These are phyloP conservation scores for Chlorodrepanis virens DNA, from an alignment of 2,113 vertebrate species.

Conservation along the genomic window DNA sequence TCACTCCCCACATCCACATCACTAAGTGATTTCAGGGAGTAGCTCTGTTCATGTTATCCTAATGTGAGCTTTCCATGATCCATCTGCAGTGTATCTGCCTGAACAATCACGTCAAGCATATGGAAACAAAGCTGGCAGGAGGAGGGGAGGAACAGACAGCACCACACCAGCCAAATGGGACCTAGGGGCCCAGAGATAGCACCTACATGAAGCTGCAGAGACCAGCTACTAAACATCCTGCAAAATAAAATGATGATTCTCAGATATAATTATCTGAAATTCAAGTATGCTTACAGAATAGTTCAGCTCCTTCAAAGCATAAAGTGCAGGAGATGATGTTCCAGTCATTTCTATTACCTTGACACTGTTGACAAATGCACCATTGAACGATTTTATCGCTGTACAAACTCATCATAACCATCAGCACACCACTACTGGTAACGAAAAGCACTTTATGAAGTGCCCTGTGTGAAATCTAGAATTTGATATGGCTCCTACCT, in stretches of 20 bases:
- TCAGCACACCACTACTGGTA: neutral
- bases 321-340: neutral
- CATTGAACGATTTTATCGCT: neutral
- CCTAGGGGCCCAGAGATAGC: accelerated
- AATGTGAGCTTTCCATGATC: neutral
- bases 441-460: neutral
- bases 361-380: slow-evolving; percentile 22
- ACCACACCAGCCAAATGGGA: accelerated
- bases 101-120: neutral
- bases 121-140: neutral
- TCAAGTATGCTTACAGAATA: neutral
- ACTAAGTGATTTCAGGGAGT: neutral
- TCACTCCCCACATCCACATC: neutral
- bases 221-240: neutral
- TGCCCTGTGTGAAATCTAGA: neutral
- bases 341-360: neutral
- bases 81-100: neutral
- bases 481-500: neutral
- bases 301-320: neutral
- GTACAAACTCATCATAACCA: neutral
- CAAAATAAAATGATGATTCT: neutral
- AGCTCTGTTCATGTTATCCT: neutral
- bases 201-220: neutral
- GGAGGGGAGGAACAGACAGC: neutral
- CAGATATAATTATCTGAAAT: neutral